phyloP scores from a whole-genome alignment of 2,888 invertebrate genomes.

The Zaprionus lineosus region DNA sequence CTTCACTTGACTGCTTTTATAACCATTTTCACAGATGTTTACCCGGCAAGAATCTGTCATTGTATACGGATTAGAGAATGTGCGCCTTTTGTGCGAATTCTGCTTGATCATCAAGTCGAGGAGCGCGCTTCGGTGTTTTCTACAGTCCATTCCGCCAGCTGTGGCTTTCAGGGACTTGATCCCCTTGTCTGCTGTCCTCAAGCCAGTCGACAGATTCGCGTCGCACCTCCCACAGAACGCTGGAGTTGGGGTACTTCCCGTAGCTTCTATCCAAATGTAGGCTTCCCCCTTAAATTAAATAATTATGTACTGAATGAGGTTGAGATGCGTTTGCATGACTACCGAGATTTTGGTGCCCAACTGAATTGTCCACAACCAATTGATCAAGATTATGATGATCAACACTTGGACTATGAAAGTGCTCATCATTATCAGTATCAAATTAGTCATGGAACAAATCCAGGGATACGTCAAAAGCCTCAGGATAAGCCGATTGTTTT shows the following conservation, averaged over 20 bases:
- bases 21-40: constrained; percentile 30
- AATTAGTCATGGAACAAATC: constrained; percentile 41
- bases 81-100: constrained; percentile 54
- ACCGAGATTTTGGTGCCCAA: constrained; percentile 74
- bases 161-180: constrained; percentile 74
- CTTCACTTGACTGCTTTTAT: constrained; percentile 14
- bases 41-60: constrained; percentile 56
- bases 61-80: constrained; percentile 79
- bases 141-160: constrained; percentile 65
- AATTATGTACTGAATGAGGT: constrained; percentile 25
- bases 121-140: constrained; percentile 58
- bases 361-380: constrained; percentile 79
- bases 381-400: constrained; percentile 57
- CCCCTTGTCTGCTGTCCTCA: constrained; percentile 76
- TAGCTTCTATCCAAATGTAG: neutral
- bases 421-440: constrained; percentile 45
- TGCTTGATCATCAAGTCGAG: constrained; percentile 56
- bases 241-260: constrained; percentile 78
- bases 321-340: constrained; percentile 72
- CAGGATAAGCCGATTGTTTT: constrained; percentile 62
- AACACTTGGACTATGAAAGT: constrained; percentile 11
- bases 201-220: constrained; percentile 33
- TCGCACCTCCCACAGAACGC: constrained; percentile 51
- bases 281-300: constrained; percentile 6
- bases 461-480: constrained; percentile 24